Conservation (phyloP, 2,888 invertebrate genomes). For the Acanthoscelides obtectus region DNA sequence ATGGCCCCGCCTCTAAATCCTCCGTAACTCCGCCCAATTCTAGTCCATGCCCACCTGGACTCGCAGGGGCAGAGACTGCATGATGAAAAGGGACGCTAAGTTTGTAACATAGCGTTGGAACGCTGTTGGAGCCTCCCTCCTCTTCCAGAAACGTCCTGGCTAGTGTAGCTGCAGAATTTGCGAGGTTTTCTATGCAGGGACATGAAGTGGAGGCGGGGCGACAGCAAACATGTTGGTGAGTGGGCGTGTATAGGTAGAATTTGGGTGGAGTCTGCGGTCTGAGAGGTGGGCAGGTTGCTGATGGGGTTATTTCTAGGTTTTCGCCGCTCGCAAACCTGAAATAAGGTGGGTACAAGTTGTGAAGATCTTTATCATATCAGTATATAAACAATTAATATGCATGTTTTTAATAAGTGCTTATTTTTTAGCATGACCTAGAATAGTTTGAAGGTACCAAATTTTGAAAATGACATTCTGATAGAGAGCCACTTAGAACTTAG, state of each 20-base stretch:
- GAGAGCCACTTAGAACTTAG: no score
- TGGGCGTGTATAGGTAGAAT: slow-evolving; percentile 46
- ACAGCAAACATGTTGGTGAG: slow-evolving; percentile 50
- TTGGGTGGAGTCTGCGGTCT: slow-evolving; percentile 57
- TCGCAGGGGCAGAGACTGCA: slow-evolving; percentile 40
- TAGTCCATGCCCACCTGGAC: slow-evolving; percentile 36
- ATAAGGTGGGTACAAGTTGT: no score
- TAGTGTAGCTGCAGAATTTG: slow-evolving; percentile 40
- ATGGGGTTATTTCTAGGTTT: slow-evolving; percentile 46
- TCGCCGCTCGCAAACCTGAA: slow-evolving; percentile 32
- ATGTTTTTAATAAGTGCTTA: no score
- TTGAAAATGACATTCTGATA: no score
- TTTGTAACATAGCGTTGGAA: slow-evolving; percentile 38
- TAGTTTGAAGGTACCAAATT: no score
- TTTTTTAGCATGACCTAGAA: no score
- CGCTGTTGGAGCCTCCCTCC: slow-evolving; percentile 32
- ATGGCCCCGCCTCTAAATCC: slow-evolving; percentile 35
- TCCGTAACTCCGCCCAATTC: slow-evolving; percentile 31
- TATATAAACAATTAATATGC: no score
- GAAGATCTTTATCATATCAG: no score
- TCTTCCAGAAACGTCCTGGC: slow-evolving; percentile 36
- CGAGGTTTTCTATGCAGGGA: slow-evolving; percentile 63
- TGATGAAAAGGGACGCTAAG: slow-evolving; percentile 32
- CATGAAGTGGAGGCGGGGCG: slow-evolving; percentile 64
- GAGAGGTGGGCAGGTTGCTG: slow-evolving; percentile 51